A percentile compares a stretch with the other conserved stretches of the same genome.
phyloP scores from a whole-genome alignment of 2,113 vertebrate genomes.

The Potamarius usumacintae region DNA sequence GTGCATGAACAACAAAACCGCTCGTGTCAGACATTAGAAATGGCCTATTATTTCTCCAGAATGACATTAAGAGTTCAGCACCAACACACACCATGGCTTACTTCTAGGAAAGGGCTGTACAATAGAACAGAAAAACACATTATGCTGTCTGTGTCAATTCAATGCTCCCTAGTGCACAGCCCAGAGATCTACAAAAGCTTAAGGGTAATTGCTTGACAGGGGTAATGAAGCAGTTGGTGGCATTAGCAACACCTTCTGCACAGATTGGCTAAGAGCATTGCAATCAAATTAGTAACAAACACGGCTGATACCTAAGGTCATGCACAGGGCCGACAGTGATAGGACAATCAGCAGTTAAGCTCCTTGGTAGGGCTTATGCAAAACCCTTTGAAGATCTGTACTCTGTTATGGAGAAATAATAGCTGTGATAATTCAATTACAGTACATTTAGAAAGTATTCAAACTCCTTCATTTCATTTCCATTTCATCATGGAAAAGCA shows the following conservation, averaged over 20 bases:
- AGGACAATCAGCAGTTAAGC: slow-evolving; percentile 22
- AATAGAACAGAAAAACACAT: slow-evolving; percentile 7
- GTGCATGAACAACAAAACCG: background rate
- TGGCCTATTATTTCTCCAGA: background rate
- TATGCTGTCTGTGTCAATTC: slow-evolving; percentile 6
- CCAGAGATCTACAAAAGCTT: slow-evolving; percentile 37
- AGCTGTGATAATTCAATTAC: background rate
- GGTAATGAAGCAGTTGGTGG: slow-evolving; percentile 58
- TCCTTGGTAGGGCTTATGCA: background rate
- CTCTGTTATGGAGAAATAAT: background rate
- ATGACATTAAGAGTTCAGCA: slow-evolving; percentile 11
- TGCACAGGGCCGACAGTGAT: slow-evolving; percentile 32
- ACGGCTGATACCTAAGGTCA: slow-evolving; percentile 48
- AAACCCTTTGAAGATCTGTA: background rate
- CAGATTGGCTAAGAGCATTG: slow-evolving; percentile 61
- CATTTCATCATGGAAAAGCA: background rate
- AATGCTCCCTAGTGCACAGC: slow-evolving; percentile 12
- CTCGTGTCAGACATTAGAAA: background rate
- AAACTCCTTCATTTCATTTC: background rate
- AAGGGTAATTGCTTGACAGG: slow-evolving; percentile 45
- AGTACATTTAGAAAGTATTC: background rate
- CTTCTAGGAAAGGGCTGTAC: background rate
- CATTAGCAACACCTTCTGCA: slow-evolving; percentile 56
- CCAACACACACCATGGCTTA: background rate
- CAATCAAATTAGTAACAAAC: slow-evolving; percentile 61